Base-by-base conservation (phyloP, 2,797 vertebrate species). In the Notolabrus celidotus region DNA sequence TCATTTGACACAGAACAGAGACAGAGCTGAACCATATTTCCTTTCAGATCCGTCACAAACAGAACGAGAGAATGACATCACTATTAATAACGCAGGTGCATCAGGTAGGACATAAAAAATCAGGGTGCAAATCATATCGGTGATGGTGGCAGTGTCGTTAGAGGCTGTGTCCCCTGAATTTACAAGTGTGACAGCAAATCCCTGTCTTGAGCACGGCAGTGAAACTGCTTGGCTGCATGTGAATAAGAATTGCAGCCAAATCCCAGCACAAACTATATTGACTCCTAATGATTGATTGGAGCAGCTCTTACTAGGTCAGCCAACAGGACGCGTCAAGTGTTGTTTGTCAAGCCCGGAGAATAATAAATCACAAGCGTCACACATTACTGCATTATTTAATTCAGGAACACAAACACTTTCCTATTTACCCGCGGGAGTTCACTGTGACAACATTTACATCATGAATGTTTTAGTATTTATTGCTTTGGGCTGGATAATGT, bases 281-380 rank as follows among this genome's bases (percentile, higher is more conserved):
- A 52, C 43, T 47, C n/a, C 56, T 59, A 9, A 55, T 55, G 56
- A 74, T 53, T 49, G 62, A 54, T 76, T 16, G 42, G 22, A 67
- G 50, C 6, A 20, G 65, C 54, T 17, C n/a, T 45, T 31, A 11
- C 23, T 65, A 8, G 14, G 16, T 74, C 22, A 55, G 39, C 22
- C 29, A 63, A 27, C 29, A 25, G 8, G 19, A 43, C 38, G 49
- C 39, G 33, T 29, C 29, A 50, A 29, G 17, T 51, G 56, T 27
- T 52, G 33, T 19, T 42, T 17, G 66, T 57, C 58, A 51, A 39
- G 23, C 42, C 29, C 38, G 11, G 57, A 5, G 5, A 42, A 57
- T 65, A 57, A 76, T 65, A 38, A 67, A 72, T 67, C 52, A 63
- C 38, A 47, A 3, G 9, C 62, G 27, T 46, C 25, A 7, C 15